Evolutionary conservation across 2,888 invertebrate species (phyloP), one percentile per base, ranked within the genome.

Genomic region (Drosophila subquinaria): DNA sequence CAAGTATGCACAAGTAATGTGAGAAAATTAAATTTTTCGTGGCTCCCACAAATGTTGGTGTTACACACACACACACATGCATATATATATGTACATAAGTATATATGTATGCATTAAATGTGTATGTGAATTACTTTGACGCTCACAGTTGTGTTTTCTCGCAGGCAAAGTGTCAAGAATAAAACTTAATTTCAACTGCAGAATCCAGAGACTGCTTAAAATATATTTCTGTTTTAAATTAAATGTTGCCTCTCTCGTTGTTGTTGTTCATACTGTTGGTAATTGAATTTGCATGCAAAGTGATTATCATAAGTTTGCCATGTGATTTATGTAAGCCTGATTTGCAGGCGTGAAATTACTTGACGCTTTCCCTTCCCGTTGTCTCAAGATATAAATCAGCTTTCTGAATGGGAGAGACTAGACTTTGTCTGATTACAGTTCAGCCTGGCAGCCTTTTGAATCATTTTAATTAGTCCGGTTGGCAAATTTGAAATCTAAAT

Each of bases 1-100:
- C 80, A 81, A 81, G 81, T 85, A 87, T 84, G 85, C 88, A 82
- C 84, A 86, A 88, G 86, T 88, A 86, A 88, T 88, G 82, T 88
- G 85, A 80, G 85, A 86, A 86, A 86, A 86, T 86, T 86, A 88
- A 78, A 86, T 86, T 88, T 86, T 83, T 83, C 86, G 77, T 86
- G 75, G 75, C 79, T 64, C 59, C 68, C 75, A 63, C 83, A 86
- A 81, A 83, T 72, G 79, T 71, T 43, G 47, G 61, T 55, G 30
- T 11, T 23, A 36, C 45, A 47, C 43, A 56, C 35, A 42, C 33
- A 43, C 20, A n/a, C 33, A 27, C 15, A 3, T 20, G 20, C 13
- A 51, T 17, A 2, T 2, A 45, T 3, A 23, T 23, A 23, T 3
- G 3, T 17, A 13, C 56, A 38, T 50, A 23, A 23, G n/a, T 38